phyloP scores from a whole-genome alignment of 2,113 vertebrate species.

The Siniperca chuatsi region DNA sequence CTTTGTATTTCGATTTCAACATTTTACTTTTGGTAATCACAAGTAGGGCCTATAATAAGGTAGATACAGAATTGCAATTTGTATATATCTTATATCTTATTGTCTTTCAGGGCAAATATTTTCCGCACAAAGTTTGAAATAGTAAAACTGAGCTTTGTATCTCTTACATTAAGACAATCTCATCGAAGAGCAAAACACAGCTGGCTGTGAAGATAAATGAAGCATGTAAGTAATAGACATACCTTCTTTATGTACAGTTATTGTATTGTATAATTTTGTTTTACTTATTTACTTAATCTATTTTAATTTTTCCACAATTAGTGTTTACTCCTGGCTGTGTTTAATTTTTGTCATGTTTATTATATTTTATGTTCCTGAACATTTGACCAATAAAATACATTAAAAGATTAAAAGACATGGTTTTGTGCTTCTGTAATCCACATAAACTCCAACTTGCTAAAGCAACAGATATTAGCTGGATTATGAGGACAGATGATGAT shows the following conservation, averaged over 20 bases:
- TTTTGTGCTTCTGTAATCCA: background rate
- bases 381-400: background rate
- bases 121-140: background rate
- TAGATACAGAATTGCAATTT: too few species aligned
- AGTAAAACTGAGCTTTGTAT: background rate
- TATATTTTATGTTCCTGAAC: background rate
- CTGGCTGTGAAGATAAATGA: background rate
- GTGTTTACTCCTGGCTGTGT: background rate
- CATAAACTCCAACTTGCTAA: background rate
- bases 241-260: background rate
- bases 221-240: background rate
- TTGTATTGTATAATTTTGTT: background rate
- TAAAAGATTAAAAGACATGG: too few species aligned
- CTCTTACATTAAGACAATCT: background rate
- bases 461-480: background rate
- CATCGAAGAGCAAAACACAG: background rate
- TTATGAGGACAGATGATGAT: background rate
- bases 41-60: too few species aligned
- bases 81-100: too few species aligned
- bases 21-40: too few species aligned
- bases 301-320: background rate
- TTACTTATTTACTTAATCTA: background rate
- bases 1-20: too few species aligned
- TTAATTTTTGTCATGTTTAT: background rate
- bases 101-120: too few species aligned